Conservation (phyloP, 2,888 invertebrate species). For the Gnatocerus cornutus region DNA sequence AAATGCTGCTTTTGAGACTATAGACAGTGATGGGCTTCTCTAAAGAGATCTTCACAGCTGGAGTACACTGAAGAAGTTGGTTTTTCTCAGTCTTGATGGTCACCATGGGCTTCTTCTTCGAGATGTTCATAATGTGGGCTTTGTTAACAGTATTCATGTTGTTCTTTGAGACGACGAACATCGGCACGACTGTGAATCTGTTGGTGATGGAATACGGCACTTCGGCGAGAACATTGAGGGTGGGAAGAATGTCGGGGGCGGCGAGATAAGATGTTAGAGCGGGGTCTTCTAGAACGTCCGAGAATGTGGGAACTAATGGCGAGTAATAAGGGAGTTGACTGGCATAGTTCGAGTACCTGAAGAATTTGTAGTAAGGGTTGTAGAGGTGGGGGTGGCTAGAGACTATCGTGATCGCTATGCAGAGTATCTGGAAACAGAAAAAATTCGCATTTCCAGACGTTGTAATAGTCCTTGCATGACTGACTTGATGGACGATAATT, state of each 20-base stretch:
- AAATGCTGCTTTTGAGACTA: slow-evolving; percentile 66
- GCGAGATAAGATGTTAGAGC: slow-evolving; percentile 49
- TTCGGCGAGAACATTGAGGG: slow-evolving; percentile 66
- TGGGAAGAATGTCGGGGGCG: slow-evolving; percentile 57
- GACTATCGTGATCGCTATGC: slow-evolving; percentile 8
- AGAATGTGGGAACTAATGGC: slow-evolving; percentile 44
- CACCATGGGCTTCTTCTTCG: slow-evolving; percentile 67
- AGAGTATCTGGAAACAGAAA: slow-evolving; percentile 15
- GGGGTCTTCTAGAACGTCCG: slow-evolving; percentile 48
- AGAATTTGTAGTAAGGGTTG: slow-evolving; percentile 51
- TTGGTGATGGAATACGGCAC: slow-evolving; percentile 64
- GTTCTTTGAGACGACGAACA: slow-evolving; percentile 65
- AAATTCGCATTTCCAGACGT: too few relatives aligned
- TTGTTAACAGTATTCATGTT: slow-evolving; percentile 66
- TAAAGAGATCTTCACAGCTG: slow-evolving; percentile 69
- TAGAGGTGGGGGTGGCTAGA: slow-evolving; percentile 46
- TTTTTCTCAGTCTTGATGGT: slow-evolving; percentile 65
- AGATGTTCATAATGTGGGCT: slow-evolving; percentile 67
- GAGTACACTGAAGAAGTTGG: slow-evolving; percentile 67
- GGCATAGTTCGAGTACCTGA: slow-evolving; percentile 47
- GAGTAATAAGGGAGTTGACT: slow-evolving; percentile 46
- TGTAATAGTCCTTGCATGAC: not conserved
- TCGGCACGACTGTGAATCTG: slow-evolving; percentile 67
- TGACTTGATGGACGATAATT: too few relatives aligned
- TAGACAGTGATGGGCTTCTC: slow-evolving; percentile 68